Conservation (phyloP, 2,113 vertebrate genomes). For the Neolamprologus tretocephalus region DNA sequence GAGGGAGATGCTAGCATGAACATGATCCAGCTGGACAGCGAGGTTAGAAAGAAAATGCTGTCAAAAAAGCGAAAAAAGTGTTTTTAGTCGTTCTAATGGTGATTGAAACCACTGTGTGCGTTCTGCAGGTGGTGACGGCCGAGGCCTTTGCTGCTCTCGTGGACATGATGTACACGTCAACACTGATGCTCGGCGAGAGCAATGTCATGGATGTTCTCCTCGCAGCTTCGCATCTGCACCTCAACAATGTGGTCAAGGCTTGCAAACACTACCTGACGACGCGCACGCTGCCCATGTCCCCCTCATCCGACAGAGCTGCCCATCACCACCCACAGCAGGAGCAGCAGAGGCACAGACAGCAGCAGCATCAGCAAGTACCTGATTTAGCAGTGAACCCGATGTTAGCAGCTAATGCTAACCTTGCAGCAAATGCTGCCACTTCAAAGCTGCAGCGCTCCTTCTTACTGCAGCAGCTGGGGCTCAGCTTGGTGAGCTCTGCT, state of each 20-base stretch:
- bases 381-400: constrained; percentile 32
- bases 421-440: constrained; percentile 24
- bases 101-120: neutral
- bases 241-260: constrained; percentile 94
- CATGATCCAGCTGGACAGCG: constrained; percentile 95
- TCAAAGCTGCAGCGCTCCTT: constrained; percentile 89
- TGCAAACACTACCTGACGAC: constrained; percentile 98
- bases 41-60: constrained; percentile 52
- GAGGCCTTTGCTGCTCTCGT: constrained; percentile 94
- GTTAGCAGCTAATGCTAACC: constrained; percentile 26
- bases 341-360: constrained; percentile 66
- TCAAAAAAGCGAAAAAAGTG: neutral
- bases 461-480: constrained; percentile 91
- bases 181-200: constrained; percentile 94
- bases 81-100: neutral
- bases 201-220: constrained; percentile 97
- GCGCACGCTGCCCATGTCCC: constrained; percentile 87
- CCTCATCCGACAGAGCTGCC: constrained; percentile 64
- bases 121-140: constrained; percentile 81
- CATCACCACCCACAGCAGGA: constrained; percentile 57
- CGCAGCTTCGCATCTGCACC: constrained; percentile 92
- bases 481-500: constrained; percentile 91
- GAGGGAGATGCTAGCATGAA: constrained; percentile 91
- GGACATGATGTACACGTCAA: constrained; percentile 99
- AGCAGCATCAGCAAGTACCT: constrained; percentile 70